These are phyloP conservation scores for Hassar affinis DNA, from an alignment of 2,113 vertebrate genomes.

Conservation along the genomic window DNA sequence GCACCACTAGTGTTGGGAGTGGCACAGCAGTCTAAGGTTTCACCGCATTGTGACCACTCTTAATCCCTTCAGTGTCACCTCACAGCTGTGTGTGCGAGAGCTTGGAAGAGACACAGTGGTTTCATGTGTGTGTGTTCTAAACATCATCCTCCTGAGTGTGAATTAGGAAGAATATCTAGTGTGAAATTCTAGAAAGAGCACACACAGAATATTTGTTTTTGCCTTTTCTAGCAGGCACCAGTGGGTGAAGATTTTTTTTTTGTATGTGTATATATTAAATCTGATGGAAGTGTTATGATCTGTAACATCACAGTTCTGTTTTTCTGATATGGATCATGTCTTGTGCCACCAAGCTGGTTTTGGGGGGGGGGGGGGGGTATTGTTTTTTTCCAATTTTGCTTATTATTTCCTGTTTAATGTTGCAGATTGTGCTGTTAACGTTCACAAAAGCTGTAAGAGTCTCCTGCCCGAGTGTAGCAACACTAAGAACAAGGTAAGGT, in stretches of 20 bases:
- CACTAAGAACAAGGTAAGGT: slow-evolving; percentile 79
- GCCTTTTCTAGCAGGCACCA: too few species aligned
- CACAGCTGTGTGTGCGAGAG: background rate
- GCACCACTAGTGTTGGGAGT: background rate
- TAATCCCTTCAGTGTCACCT: background rate
- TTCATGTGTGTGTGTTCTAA: background rate
- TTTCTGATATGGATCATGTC: background rate
- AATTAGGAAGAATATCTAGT: background rate
- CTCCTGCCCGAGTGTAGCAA: slow-evolving; percentile 84
- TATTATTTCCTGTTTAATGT: slow-evolving; percentile 20
- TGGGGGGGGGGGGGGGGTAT: too few species aligned
- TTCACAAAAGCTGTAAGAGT: slow-evolving; percentile 86
- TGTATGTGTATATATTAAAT: background rate
- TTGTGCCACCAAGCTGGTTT: background rate
- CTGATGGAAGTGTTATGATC: background rate
- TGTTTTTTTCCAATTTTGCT: background rate
- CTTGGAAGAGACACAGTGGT: background rate
- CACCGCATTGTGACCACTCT: background rate
- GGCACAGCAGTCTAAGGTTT: background rate
- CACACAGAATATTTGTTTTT: background rate
- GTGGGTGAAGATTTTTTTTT: background rate
- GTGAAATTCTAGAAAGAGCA: background rate
- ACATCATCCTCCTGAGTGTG: background rate
- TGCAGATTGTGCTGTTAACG: slow-evolving; percentile 86
- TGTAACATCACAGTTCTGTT: background rate